phyloP scores from a whole-genome alignment of 2,888 invertebrate genomes.

The Lithophane ornitopus region DNA sequence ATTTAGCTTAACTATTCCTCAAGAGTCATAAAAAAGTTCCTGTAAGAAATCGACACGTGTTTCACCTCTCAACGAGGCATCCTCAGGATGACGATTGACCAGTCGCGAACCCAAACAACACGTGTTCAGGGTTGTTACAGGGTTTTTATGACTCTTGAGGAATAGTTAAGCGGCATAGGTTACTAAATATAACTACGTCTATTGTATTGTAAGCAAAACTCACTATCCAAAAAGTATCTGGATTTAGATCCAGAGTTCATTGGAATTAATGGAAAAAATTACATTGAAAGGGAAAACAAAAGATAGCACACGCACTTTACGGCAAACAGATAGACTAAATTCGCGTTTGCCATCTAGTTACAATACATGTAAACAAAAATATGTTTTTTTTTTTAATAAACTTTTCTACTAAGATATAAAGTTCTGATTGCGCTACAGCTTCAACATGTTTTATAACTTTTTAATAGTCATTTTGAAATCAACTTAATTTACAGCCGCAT shows the following conservation, averaged over 20 bases:
- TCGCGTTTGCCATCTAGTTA: too few species aligned
- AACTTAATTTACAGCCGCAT: neutral
- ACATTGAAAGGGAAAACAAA: neutral
- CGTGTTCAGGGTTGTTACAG: too few species aligned
- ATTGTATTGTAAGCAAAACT: neutral
- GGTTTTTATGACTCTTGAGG: too few species aligned
- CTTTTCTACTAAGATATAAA: neutral
- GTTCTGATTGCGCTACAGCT: neutral
- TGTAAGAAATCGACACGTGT: too few species aligned
- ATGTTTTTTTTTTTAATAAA: neutral
- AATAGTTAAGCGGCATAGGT: too few species aligned
- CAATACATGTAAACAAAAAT: neutral
- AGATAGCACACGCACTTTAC: neutral
- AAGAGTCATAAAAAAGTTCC: too few species aligned
- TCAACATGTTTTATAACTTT: neutral
- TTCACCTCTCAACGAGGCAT: too few species aligned
- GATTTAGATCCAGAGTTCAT: slow-evolving; percentile 8
- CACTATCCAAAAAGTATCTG: neutral
- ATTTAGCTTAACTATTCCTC: too few species aligned
- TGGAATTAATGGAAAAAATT: neutral
- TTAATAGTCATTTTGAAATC: neutral
- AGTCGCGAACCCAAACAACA: too few species aligned
- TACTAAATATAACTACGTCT: too few species aligned
- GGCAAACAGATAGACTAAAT: neutral
- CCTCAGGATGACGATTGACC: too few species aligned